Percentiles rank a stretch among this genome's conserved stretches.
phyloP scores from a whole-genome alignment of 2,888 invertebrate species.

The Asteroscopus sphinx region DNA sequence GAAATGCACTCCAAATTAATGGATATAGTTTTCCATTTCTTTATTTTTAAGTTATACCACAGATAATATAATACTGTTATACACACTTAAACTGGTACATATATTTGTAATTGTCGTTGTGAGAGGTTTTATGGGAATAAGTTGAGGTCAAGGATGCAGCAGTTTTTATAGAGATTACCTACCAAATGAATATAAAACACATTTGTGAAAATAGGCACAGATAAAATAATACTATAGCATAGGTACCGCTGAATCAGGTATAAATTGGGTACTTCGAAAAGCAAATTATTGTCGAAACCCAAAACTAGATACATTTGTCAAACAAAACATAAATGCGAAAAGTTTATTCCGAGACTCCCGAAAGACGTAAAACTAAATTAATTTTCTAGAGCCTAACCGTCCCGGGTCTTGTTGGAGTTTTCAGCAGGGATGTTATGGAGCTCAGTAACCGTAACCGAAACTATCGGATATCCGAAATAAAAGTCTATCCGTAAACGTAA shows the following conservation, averaged over 20 bases:
- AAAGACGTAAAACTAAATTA: constrained; percentile 31
- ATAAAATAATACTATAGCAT: no score
- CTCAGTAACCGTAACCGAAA: no score
- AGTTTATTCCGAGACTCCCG: constrained; percentile 29
- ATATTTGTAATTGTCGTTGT: not conserved
- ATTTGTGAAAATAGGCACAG: no score
- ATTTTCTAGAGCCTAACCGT: constrained; percentile 16
- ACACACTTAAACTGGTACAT: no score
- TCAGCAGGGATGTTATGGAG: no score
- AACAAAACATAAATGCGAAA: constrained; percentile 25
- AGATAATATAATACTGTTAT: no score
- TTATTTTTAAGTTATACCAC: constrained; percentile 6
- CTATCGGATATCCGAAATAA: no score
- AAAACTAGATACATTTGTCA: constrained; percentile 9
- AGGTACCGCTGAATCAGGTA: no score
- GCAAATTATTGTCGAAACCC: constrained; percentile 4
- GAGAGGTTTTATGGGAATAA: not conserved
- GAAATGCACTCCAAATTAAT: constrained; percentile 37
- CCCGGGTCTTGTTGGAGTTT: no score
- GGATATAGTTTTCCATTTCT: constrained; percentile 10
- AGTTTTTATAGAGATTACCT: not conserved
- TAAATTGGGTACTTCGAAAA: no score
- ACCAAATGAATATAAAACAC: no score
- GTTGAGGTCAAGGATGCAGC: not conserved
- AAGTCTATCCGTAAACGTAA: no score